Evolutionary conservation across 2,113 vertebrate genomes (phyloP), one percentile per base, ranked within the genome.

Genomic region (Calyptommatus sinebrachiatus): DNA sequence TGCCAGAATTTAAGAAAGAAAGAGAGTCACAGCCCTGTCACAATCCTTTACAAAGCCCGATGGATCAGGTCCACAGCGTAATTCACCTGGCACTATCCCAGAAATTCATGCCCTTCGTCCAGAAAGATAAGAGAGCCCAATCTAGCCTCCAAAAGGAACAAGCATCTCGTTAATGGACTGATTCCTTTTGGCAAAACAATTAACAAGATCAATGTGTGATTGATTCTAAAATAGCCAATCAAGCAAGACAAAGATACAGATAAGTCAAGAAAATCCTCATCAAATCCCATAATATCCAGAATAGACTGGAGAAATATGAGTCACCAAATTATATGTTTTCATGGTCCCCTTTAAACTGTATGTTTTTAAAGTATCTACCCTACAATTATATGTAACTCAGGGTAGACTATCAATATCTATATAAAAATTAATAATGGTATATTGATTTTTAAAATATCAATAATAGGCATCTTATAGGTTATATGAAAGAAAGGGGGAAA

Each of bases 1-100:
- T 88, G 87, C 85, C 46, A 90, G n/a, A 76, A n/a, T 70, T 62
- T 48, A 12, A 10, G 46, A 62, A 53, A 48, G 75, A 75, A 46
- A 61, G 22, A 76, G 72, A 7, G 35, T 1, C 14, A 20, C 65
- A 68, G 53, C 50, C 45, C 61, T 26, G 41, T 26, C 26, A 48
- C 35, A 48, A 67, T 8, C 22, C 68, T 81, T 67, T 73, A 67
- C 31, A 68, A 41, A 41, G 35, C 35, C 35, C 35, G 5, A 41
- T 41, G 35, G 35, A 41, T 41, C 35, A 41, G 35, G 35, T 80
- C 48, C 14, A 31, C 7, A 61, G 6, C 35, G 66, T 41, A 31
- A 0, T 48, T 71, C 63, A 26, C 18, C 60, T 26, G 69, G 4
- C 65, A 31, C 9, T 2, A 62, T 31, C 35, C n/a, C n/a, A 75